A percentile compares a stretch with the other conserved stretches of the same genome.
phyloP scores from a whole-genome alignment of 2,797 vertebrate genomes.

The Brotula barbata region DNA sequence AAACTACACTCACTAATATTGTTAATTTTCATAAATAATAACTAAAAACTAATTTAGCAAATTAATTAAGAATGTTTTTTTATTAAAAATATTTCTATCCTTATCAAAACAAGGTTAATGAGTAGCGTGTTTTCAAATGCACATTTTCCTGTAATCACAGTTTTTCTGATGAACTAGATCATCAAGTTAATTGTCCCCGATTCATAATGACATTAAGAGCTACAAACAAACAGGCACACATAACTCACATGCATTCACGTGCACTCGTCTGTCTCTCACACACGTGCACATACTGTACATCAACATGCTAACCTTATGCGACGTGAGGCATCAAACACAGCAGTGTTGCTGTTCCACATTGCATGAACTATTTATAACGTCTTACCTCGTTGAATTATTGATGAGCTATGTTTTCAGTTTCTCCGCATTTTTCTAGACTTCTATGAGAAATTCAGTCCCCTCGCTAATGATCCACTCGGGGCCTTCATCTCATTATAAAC shows the following conservation, averaged over 20 bases:
- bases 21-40: too few species aligned
- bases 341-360: conserved; percentile 64
- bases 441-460: conserved; percentile 49
- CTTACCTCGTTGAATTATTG: conserved; percentile 76
- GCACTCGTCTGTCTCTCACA: background rate
- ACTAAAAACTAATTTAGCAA: too few species aligned
- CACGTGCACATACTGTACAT: conserved; percentile 20
- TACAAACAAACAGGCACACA: background rate
- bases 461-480: conserved; percentile 58
- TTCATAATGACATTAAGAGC: too few species aligned
- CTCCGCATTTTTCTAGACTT: conserved; percentile 59
- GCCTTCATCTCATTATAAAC: conserved; percentile 44
- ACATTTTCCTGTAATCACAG: background rate
- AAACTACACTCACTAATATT: background rate
- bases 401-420: conserved; percentile 73
- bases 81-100: too few species aligned
- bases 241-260: too few species aligned
- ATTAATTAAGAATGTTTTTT: too few species aligned
- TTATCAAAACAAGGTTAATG: too few species aligned
- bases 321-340: conserved; percentile 70
- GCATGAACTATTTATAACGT: conserved; percentile 80
- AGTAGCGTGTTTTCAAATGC: too few species aligned
- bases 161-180: background rate
- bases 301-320: conserved; percentile 60
- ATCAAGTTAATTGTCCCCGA: too few species aligned